phyloP scores from a whole-genome alignment of 1,140 invertebrate genomes.

The Chironomus striatipennis region DNA sequence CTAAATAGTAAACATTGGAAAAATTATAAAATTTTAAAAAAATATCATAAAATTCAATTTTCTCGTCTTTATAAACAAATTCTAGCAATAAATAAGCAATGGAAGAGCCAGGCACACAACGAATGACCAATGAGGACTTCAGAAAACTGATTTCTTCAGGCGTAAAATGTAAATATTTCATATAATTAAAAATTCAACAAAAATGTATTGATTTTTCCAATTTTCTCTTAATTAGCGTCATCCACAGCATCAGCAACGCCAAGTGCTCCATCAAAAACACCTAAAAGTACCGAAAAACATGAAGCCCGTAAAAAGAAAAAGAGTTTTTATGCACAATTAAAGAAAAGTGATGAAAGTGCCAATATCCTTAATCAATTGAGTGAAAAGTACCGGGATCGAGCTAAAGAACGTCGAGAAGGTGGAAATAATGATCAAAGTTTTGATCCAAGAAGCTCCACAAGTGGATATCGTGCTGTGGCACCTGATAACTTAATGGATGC shows the following conservation, averaged over 20 bases:
- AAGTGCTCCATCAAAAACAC: slow-evolving; percentile 36
- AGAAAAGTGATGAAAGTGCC: slow-evolving; percentile 77
- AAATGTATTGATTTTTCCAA: slow-evolving; percentile 51
- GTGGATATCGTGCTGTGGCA: slow-evolving; percentile 89
- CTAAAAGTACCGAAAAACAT: slow-evolving; percentile 48
- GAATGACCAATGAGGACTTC: slow-evolving; percentile 94
- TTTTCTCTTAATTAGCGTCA: slow-evolving; percentile 35
- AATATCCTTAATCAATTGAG: slow-evolving; percentile 92
- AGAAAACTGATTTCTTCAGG: slow-evolving; percentile 55
- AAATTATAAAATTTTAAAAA: neutral
- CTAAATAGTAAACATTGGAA: neutral
- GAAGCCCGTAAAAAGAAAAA: slow-evolving; percentile 74
- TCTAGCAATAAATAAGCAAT: neutral
- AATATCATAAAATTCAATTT: neutral
- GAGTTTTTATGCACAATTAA: slow-evolving; percentile 87
- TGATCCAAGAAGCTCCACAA: slow-evolving; percentile 74
- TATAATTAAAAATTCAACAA: slow-evolving; percentile 79
- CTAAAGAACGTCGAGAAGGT: slow-evolving; percentile 87
- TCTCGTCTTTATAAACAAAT: neutral
- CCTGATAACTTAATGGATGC: slow-evolving; percentile 89
- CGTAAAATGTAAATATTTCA: neutral
- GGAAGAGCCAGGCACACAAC: slow-evolving; percentile 44
- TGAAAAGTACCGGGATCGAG: slow-evolving; percentile 88
- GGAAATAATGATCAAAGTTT: slow-evolving; percentile 65
- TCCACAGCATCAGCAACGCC: slow-evolving; percentile 37